Conservation (phyloP, 2,888 invertebrate genomes). For the Horisme vitalbata region DNA sequence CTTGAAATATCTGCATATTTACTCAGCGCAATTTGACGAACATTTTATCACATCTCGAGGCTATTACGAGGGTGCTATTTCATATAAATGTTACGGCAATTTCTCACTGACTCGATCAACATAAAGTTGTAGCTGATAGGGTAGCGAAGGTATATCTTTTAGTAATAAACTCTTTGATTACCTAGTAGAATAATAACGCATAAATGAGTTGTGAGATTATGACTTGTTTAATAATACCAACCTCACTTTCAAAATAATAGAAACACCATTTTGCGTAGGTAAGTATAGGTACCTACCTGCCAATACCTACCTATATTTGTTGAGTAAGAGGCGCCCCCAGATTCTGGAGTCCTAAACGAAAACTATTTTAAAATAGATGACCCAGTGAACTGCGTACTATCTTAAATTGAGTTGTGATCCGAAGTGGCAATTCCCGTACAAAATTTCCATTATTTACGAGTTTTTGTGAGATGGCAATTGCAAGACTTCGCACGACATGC, state of each 20-base stretch:
- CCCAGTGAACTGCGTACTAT: too few relatives aligned
- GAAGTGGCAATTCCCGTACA: too few relatives aligned
- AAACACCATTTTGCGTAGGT: conserved; percentile 38
- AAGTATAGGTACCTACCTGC: too few relatives aligned
- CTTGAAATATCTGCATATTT: background rate
- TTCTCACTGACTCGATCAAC: conserved; percentile 29
- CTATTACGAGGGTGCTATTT: conserved; percentile 14
- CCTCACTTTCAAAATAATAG: conserved; percentile 46
- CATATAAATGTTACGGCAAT: conserved; percentile 27
- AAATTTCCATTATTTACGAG: too few relatives aligned
- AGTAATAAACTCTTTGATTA: conserved; percentile 34
- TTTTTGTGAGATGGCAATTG: too few relatives aligned
- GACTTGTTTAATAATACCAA: conserved; percentile 36
- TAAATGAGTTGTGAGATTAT: conserved; percentile 35
- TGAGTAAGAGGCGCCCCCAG: conserved; percentile 51
- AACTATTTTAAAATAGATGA: too few relatives aligned
- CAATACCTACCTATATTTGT: too few relatives aligned
- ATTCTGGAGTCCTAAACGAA: too few relatives aligned
- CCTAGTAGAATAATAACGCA: conserved; percentile 30
- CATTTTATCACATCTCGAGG: background rate
- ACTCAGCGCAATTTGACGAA: too few relatives aligned
- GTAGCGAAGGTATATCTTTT: conserved; percentile 21
- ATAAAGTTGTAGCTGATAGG: conserved; percentile 25
- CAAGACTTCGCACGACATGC: too few relatives aligned
- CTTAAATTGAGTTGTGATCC: too few relatives aligned